Conservation (phyloP, 1,140 invertebrate genomes). For the Acyrthosiphon pisum region DNA sequence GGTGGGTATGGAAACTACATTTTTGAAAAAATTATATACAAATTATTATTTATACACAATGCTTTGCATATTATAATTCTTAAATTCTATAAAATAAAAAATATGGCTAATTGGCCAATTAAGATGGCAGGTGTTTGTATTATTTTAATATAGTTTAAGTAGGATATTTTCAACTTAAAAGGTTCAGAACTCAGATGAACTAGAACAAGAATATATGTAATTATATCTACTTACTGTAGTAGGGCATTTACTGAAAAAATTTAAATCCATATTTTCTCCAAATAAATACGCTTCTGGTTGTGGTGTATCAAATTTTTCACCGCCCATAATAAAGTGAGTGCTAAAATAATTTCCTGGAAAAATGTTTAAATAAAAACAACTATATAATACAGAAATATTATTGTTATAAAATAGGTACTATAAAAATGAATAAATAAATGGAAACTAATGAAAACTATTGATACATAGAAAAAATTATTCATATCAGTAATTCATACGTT, state of each 20-base stretch:
- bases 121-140: neutral
- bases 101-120: neutral
- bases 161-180: neutral
- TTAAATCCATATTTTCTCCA: conserved; percentile 96
- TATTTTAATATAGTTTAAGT: neutral
- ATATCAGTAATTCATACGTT: neutral
- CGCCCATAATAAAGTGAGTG: conserved; percentile 98
- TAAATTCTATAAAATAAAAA: neutral
- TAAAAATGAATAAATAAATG: neutral
- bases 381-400: neutral
- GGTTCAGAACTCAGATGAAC: neutral
- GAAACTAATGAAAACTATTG: neutral
- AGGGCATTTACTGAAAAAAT: conserved; percentile 91
- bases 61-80: no score
- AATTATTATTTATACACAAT: neutral
- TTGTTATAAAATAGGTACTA: neutral
- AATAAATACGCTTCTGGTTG: conserved; percentile 97
- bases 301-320: conserved; percentile 94
- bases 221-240: conserved; percentile 77
- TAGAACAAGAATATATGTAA: neutral
- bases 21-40: conserved; percentile 62
- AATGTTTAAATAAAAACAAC: conserved; percentile 54
- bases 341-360: conserved; percentile 91
- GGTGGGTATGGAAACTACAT: conserved; percentile 94
- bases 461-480: neutral